A percentile compares a stretch with the other conserved stretches of the same genome.
phyloP scores from a whole-genome alignment of 2,888 invertebrate genomes.

The Melieria crassipennis region DNA sequence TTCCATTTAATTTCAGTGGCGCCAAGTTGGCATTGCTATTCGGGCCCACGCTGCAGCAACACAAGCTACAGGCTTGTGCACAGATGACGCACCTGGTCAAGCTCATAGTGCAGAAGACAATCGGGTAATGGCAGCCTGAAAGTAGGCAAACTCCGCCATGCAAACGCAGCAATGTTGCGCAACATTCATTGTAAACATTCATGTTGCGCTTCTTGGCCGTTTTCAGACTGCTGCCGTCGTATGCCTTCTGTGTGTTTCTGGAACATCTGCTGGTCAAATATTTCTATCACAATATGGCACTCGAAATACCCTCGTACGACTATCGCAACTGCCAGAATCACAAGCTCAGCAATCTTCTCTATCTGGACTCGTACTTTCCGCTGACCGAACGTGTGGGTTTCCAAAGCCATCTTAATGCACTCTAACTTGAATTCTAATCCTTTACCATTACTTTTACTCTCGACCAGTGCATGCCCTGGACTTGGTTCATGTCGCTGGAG shows the following conservation, averaged over 20 bases:
- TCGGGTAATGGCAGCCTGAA: no score
- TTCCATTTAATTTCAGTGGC: slow-evolving; percentile 65
- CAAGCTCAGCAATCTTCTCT: slow-evolving; percentile 75
- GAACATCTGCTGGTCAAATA: slow-evolving; percentile 68
- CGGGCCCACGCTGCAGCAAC: slow-evolving; percentile 49
- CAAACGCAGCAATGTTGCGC: no score
- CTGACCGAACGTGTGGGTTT: slow-evolving; percentile 69
- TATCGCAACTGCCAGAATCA: slow-evolving; percentile 69
- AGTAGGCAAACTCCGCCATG: no score
- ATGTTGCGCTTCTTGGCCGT: slow-evolving; percentile 44
- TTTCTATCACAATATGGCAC: slow-evolving; percentile 65
- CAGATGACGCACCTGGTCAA: no score
- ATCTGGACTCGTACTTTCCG: slow-evolving; percentile 72
- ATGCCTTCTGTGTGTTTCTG: slow-evolving; percentile 69
- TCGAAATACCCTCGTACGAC: slow-evolving; percentile 70
- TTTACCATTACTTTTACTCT: slow-evolving; percentile 15
- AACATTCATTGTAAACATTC: no score
- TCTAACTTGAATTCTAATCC: neutral
- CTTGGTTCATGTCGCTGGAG: slow-evolving; percentile 82
- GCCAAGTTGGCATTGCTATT: slow-evolving; percentile 69
- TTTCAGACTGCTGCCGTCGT: slow-evolving; percentile 71
- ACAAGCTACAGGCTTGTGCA: no score
- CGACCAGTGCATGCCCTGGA: slow-evolving; percentile 80
- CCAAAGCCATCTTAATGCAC: neutral
- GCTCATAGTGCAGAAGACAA: no score